phyloP scores from a whole-genome alignment of 2,888 invertebrate species.

The Chromoteleia sp. region DNA sequence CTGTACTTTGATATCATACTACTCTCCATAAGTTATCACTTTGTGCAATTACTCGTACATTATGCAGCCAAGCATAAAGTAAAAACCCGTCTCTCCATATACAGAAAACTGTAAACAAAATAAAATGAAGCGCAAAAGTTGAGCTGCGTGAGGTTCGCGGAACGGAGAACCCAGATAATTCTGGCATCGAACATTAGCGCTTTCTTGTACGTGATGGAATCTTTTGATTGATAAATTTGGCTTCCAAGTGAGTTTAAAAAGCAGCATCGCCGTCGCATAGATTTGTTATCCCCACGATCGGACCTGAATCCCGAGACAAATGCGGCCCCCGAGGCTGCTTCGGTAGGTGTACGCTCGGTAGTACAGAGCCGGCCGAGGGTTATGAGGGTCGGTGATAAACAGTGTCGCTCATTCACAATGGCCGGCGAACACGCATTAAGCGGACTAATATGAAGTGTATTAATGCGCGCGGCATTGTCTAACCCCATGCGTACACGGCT shows the following conservation, averaged over 20 bases:
- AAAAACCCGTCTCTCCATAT: conserved; percentile 37
- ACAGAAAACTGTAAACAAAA: conserved; percentile 35
- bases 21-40: conserved; percentile 41
- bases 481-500: conserved; percentile 83
- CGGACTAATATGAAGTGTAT: conserved; percentile 85
- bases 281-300: conserved; percentile 81
- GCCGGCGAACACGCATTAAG: conserved; percentile 84
- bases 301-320: conserved; percentile 80
- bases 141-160: conserved; percentile 11
- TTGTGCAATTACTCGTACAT: conserved; percentile 50
- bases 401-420: conserved; percentile 85
- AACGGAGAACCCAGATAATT: conserved; percentile 55
- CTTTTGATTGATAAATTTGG: conserved; percentile 75
- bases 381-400: conserved; percentile 84
- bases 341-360: conserved; percentile 73
- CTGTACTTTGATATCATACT: conserved; percentile 1
- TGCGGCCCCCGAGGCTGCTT: conserved; percentile 77
- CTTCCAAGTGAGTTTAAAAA: conserved; percentile 68
- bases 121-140: conserved; percentile 23
- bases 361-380: conserved; percentile 72
- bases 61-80: conserved; percentile 34
- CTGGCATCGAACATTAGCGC: conserved; percentile 62
- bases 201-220: conserved; percentile 62
- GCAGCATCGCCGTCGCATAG: conserved; percentile 69
- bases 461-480: conserved; percentile 84